Conservation (phyloP, 2,888 invertebrate genomes). For the Tricholauxania praeusta region DNA sequence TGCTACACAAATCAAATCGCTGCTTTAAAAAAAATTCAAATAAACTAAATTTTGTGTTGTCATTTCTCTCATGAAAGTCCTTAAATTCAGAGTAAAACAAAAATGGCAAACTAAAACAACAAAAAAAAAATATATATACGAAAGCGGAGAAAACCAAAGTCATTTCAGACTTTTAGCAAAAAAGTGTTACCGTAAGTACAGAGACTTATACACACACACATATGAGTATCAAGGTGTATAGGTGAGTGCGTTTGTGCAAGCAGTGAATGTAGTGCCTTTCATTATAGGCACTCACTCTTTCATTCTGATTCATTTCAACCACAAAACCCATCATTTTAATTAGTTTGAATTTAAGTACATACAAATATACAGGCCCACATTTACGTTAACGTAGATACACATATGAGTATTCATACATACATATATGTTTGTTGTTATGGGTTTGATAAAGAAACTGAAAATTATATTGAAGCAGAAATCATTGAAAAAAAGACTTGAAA, state of each 20-base stretch:
- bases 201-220: background rate
- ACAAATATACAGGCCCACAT: background rate
- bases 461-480: background rate
- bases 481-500: background rate
- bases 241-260: too few relatives aligned
- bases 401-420: background rate
- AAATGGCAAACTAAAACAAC: background rate
- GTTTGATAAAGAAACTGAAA: background rate
- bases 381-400: background rate
- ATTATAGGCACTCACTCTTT: background rate
- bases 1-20: too few relatives aligned
- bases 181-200: background rate
- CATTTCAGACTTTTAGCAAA: slow-evolving; percentile 5
- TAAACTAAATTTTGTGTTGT: too few relatives aligned
- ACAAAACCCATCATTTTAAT: background rate
- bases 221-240: background rate
- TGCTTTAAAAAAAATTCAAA: too few relatives aligned
- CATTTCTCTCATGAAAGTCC: too few relatives aligned
- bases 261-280: too few relatives aligned
- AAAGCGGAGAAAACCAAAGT: slow-evolving; percentile 21
- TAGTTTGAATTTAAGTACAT: background rate
- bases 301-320: background rate
- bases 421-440: background rate
- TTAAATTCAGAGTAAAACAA: too few relatives aligned
- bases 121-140: background rate